Evolutionary conservation across 2,888 invertebrate genomes (phyloP).

Genomic region (Branchellion lobata): DNA sequence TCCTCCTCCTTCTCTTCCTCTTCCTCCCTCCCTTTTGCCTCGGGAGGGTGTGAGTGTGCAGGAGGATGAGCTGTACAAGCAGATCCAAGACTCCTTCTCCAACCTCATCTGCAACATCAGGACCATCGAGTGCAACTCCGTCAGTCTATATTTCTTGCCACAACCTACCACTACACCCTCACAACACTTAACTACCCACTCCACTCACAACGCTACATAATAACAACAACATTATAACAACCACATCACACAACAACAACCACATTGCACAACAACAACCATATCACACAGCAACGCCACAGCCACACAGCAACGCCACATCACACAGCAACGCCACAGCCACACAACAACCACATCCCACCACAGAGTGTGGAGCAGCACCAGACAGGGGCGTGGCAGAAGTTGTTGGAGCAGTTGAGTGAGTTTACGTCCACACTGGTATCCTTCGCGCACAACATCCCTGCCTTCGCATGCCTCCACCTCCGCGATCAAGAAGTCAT

Average conservation of each 20-base stretch:
- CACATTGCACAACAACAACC: no score
- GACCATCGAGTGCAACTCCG: slow-evolving; percentile 1
- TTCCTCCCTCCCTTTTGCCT: not conserved
- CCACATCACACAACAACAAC: no score
- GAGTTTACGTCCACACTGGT: slow-evolving; percentile 10
- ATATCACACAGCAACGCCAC: no score
- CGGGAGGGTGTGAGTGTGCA: not conserved
- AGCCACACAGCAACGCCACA: no score
- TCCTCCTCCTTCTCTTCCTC: not conserved
- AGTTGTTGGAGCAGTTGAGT: slow-evolving; percentile 36
- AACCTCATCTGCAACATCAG: slow-evolving; percentile 22
- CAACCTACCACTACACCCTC: no score
- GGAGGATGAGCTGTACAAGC: not conserved
- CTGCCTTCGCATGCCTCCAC: slow-evolving; percentile 8
- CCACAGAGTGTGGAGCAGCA: not conserved
- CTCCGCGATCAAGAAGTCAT: not conserved
- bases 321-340: no score
- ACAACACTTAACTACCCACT: no score
- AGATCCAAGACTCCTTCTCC: slow-evolving; percentile 24
- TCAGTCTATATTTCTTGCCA: no score
- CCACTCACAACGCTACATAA: no score
- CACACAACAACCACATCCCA: not conserved
- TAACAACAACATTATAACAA: not conserved
- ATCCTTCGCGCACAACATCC: slow-evolving; percentile 27
- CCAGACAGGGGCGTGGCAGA: slow-evolving; percentile 16